Evolutionary conservation across 2,888 invertebrate species (phyloP), one percentile per base, ranked within the genome.

Genomic region (Choreutis nemorana): DNA sequence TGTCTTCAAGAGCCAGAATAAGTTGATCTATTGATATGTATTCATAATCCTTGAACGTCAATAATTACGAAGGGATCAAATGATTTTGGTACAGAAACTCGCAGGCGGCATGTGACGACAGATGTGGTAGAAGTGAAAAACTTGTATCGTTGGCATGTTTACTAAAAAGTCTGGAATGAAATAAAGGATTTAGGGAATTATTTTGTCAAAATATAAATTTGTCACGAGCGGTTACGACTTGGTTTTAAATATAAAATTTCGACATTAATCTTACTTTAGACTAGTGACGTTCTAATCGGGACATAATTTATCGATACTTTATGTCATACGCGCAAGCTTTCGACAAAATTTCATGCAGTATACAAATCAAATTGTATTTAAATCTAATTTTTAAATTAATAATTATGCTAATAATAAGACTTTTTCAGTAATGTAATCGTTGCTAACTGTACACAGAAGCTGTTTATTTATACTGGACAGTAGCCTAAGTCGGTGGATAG

Each of bases 91-190:
- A 34, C 34, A 33, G 35, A 37, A 42, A 37, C 37, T 47, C 56
- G 59, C 56, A 59, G 60, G 57, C 66, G 55, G 54, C 57, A 54
- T 57, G 64, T 56, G 72, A 66, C 61, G 73, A 75, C 75, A 72
- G 71, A 75, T 72, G 73, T 65, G 60, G 52, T 58, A 55, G 59
- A 62, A 70, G 66, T 60, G 55, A 67, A 68, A 71, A 70, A 63
- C 41, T 45, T 43, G 66, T 66, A 71, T 41, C 32, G 68, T 48
- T 45, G 34, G 48, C 55, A 65, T 24, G 24, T n/a, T n/a, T n/a
- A n/a, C n/a, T n/a, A n/a, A n/a, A n/a, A n/a, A n/a, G n/a, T 18
- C 18, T 18, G 18, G 6, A 18, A 7, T 7, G 23, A 11, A 23
- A 23, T 12, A 23, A 23, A 23, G n/a, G n/a, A n/a, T n/a, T n/a